phyloP scores from a whole-genome alignment of 2,888 invertebrate genomes.

The Mythimna ferrago region DNA sequence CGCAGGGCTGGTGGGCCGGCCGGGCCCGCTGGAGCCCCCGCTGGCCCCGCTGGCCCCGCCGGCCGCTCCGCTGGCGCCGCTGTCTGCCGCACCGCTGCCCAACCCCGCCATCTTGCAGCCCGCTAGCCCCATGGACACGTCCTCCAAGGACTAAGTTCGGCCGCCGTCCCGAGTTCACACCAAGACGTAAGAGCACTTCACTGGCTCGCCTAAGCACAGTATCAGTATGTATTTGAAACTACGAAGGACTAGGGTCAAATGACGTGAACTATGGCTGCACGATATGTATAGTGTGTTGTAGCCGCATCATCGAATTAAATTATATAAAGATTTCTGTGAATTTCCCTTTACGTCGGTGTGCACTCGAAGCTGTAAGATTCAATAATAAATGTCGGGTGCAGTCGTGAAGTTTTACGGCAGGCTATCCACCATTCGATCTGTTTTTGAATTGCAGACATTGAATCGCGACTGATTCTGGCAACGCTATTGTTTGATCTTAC shows the following conservation, averaged over 20 bases:
- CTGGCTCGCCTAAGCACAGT: conserved; percentile 12
- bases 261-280: conserved; percentile 20
- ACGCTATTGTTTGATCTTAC: conserved; percentile 64
- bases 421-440: conserved; percentile 32
- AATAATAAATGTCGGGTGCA: conserved; percentile 51
- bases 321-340: conserved; percentile 24
- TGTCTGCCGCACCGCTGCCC: conserved; percentile 53
- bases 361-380: conserved; percentile 41
- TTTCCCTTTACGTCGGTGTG: conserved; percentile 46
- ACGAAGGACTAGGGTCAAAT: conserved; percentile 11
- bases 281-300: conserved; percentile 37
- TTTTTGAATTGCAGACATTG: conserved; percentile 14
- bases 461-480: conserved; percentile 35
- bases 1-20: conserved; percentile 72
- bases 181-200: conserved; percentile 29
- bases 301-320: conserved; percentile 39
- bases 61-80: conserved; percentile 55
- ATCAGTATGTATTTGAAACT: conserved; percentile 39
- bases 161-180: conserved; percentile 13
- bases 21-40: conserved; percentile 92
- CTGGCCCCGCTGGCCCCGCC: conserved; percentile 43
- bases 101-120: conserved; percentile 86
- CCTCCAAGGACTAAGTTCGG: conserved; percentile 90
- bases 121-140: conserved; percentile 94
- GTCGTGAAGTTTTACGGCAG: conserved; percentile 47